Base-by-base conservation (phyloP, 2,113 vertebrate species). In the Saccopteryx bilineata region DNA sequence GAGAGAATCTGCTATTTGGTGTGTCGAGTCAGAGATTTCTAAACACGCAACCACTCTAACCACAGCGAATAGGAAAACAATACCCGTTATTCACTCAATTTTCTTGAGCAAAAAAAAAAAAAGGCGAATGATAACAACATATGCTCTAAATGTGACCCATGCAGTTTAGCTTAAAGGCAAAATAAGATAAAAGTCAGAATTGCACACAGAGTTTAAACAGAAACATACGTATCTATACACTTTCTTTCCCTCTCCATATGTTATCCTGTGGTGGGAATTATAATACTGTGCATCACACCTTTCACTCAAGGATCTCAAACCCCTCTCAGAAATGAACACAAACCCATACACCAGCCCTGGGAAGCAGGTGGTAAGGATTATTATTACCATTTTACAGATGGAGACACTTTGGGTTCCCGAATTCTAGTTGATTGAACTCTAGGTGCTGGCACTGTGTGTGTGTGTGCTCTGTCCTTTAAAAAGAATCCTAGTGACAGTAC, bases 161-260 rank as follows among this genome's bases (percentile, higher is more conserved):
- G 98, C 98, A 97, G 97, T 98, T 98, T 98, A 98, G 98, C 98
- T 98, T 98, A 98, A 98, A 98, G 98, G 98, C 98, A 98, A 98
- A 98, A 98, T 98, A 98, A 98, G 96, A 95, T 97, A 96, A 97
- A 98, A 98, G 98, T 97, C 97, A 95, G 97, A 96, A 86, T 91
- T 98, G 98, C 97, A 97, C 97, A 97, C 89, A 98, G 98, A 97
- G 97, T 95, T 98, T 97, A 98, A 97, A 87, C 96, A 97, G 98
- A 97, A 97, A 97, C 98, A 98, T 97, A 94, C 95, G 95, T 87
- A 94, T 94, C 96, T 91, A 93, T 92, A 84, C 75, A 84, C 95
- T 96, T 84, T 83, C 95, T 76, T 85, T 94, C 93, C 79, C 88
- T 84, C 92, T 94, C 94, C 97, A 96, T 97, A 96, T 97, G 97